Evolutionary conservation across 2,113 vertebrate genomes (phyloP).

Genomic region (Clarias magur): DNA sequence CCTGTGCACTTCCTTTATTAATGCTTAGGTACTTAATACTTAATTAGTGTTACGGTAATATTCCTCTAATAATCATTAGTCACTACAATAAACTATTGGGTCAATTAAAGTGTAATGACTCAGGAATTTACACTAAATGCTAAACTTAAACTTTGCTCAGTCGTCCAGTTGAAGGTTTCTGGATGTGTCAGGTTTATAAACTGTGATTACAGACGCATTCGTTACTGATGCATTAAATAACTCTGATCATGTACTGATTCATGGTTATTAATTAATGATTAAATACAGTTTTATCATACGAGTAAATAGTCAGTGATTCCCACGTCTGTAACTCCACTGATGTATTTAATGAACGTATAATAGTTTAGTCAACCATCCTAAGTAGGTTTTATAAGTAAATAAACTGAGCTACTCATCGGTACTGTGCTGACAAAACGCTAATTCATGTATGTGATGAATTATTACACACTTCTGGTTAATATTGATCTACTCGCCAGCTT

Average conservation of each 20-base stretch:
- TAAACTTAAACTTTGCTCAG: too few species aligned
- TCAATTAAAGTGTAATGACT: neutral
- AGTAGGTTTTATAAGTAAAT: neutral
- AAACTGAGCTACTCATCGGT: neutral
- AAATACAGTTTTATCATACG: neutral
- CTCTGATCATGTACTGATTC: neutral
- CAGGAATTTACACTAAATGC: neutral
- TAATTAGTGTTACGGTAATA: neutral
- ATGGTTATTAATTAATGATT: neutral
- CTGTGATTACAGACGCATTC: neutral
- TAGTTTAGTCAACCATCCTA: neutral
- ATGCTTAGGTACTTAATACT: neutral
- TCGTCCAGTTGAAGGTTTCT: neutral
- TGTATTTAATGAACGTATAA: neutral
- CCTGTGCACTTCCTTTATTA: neutral
- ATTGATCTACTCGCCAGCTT: neutral
- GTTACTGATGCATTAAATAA: neutral
- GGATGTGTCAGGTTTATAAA: neutral
- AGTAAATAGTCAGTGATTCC: neutral
- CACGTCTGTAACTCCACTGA: neutral
- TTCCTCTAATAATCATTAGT: neutral
- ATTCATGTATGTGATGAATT: neutral
- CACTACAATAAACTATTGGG: neutral
- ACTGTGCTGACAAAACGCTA: neutral
- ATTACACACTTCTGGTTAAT: neutral